Percentiles rank a stretch among this genome's conserved stretches.
phyloP scores from a whole-genome alignment of 1,140 invertebrate species.

The Pseudomyrmex dendroicus region DNA sequence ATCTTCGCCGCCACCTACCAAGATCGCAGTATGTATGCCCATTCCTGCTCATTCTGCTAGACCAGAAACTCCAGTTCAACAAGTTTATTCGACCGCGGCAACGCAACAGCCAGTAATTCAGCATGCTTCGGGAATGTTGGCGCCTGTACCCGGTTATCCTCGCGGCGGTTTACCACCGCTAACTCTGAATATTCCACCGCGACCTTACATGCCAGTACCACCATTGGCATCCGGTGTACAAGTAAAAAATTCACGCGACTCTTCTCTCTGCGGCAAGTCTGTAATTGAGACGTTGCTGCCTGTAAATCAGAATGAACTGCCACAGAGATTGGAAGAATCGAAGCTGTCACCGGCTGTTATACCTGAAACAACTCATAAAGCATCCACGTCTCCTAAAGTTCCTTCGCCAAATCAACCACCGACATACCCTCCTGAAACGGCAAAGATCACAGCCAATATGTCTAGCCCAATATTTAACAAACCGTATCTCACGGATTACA shows the following conservation, averaged over 20 bases:
- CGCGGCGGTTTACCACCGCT: slow-evolving; percentile 81
- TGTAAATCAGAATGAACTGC: slow-evolving; percentile 75
- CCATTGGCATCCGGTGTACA: slow-evolving; percentile 74
- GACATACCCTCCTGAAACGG: slow-evolving; percentile 83
- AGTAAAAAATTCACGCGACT: slow-evolving; percentile 76
- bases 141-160: slow-evolving; percentile 80
- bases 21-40: slow-evolving; percentile 79
- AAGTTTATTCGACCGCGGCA: slow-evolving; percentile 82
- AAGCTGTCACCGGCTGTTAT: slow-evolving; percentile 82
- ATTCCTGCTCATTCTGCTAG: slow-evolving; percentile 74
- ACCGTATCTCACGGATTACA: slow-evolving; percentile 67
- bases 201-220: slow-evolving; percentile 82
- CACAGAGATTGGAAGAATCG: slow-evolving; percentile 78
- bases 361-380: slow-evolving; percentile 80
- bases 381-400: slow-evolving; percentile 83
- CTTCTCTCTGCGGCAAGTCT: slow-evolving; percentile 73
- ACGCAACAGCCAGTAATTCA: slow-evolving; percentile 83
- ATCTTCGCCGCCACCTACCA: slow-evolving; percentile 69
- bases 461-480: slow-evolving; percentile 78
- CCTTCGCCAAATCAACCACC: slow-evolving; percentile 84
- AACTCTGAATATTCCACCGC: slow-evolving; percentile 81
- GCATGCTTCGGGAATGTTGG: slow-evolving; percentile 82
- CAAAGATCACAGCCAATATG: slow-evolving; percentile 80
- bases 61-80: slow-evolving; percentile 75
- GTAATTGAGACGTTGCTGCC: slow-evolving; percentile 82